Evolutionary conservation across 2,797 vertebrate species (phyloP).

Genomic region (Ambastaia sidthimunki): DNA sequence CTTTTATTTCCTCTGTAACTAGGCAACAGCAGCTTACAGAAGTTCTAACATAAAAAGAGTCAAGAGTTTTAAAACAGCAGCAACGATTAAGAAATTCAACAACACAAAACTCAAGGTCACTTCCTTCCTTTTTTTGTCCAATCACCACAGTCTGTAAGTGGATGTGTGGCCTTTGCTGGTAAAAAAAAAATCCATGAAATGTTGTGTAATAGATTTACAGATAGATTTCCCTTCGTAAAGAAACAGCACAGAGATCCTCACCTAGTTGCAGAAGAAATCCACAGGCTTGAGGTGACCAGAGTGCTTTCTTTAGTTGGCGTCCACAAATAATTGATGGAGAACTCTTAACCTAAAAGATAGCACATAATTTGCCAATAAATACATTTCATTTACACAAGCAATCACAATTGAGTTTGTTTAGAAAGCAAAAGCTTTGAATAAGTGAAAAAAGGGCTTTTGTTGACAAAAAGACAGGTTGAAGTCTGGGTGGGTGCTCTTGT

Average conservation of each 20-base stretch:
- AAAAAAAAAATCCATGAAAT: constrained; percentile 19
- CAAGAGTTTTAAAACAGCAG: constrained; percentile 2
- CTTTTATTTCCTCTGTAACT: constrained; percentile 38
- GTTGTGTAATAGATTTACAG: not conserved
- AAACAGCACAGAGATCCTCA: constrained; percentile 8
- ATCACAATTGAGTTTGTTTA: not conserved
- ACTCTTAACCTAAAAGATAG: constrained; percentile 2
- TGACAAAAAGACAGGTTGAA: too few species aligned
- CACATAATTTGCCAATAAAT: not conserved
- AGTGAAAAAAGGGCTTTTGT: not conserved
- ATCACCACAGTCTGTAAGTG: not conserved
- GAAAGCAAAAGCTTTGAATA: not conserved
- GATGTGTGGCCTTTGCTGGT: not conserved
- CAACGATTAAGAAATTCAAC: not conserved
- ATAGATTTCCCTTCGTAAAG: not conserved
- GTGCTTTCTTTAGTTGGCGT: not conserved
- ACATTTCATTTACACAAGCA: not conserved
- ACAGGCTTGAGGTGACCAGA: constrained; percentile 9
- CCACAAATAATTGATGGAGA: not conserved
- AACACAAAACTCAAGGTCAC: constrained; percentile 26
- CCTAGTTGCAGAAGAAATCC: constrained; percentile 7
- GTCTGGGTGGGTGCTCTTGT: too few species aligned
- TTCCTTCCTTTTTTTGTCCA: constrained; percentile 11
- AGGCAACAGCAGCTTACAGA: constrained; percentile 35
- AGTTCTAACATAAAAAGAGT: constrained; percentile 13